phyloP scores from a whole-genome alignment of 2,113 vertebrate species.

The Taurulus bubalis region DNA sequence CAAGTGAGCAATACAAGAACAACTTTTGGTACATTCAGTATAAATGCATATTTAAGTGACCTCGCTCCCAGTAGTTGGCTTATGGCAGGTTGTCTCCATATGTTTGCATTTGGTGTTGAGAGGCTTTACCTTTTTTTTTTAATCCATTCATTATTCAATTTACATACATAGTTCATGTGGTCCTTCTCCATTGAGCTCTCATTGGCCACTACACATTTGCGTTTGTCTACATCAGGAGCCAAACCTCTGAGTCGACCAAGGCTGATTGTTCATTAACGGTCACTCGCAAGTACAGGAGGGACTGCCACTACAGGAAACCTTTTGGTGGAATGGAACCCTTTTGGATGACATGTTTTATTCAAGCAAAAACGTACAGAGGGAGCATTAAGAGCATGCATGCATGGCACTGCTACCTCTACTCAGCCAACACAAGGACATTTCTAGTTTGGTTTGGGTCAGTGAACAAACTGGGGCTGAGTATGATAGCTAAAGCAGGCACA shows the following conservation, averaged over 20 bases:
- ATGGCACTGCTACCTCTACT: constrained; percentile 41
- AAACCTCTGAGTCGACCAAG: not conserved
- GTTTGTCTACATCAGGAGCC: not conserved
- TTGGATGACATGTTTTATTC: constrained; percentile 74
- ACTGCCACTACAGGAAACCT: constrained; percentile 1
- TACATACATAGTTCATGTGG: not conserved
- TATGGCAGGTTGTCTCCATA: not conserved
- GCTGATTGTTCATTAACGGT: not conserved
- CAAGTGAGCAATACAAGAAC: not conserved
- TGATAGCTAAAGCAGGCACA: constrained; percentile 31
- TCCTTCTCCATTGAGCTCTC: not conserved
- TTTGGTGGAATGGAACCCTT: constrained; percentile 35
- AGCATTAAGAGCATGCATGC: constrained; percentile 61
- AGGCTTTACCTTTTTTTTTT: constrained; percentile 11
- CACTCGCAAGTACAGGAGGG: not conserved
- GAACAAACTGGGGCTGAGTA: constrained; percentile 43
- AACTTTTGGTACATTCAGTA: not conserved
- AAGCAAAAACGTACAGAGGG: constrained; percentile 47
- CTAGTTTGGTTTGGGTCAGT: constrained; percentile 68
- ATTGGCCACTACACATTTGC: not conserved
- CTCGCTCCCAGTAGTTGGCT: not conserved
- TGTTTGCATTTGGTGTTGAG: constrained; percentile 16
- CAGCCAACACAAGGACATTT: constrained; percentile 39
- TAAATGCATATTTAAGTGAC: not conserved
- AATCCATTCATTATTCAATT: constrained; percentile 21